These are phyloP conservation scores for Meteorus cinctellus DNA, from an alignment of 2,888 invertebrate genomes.

Conservation along the genomic window DNA sequence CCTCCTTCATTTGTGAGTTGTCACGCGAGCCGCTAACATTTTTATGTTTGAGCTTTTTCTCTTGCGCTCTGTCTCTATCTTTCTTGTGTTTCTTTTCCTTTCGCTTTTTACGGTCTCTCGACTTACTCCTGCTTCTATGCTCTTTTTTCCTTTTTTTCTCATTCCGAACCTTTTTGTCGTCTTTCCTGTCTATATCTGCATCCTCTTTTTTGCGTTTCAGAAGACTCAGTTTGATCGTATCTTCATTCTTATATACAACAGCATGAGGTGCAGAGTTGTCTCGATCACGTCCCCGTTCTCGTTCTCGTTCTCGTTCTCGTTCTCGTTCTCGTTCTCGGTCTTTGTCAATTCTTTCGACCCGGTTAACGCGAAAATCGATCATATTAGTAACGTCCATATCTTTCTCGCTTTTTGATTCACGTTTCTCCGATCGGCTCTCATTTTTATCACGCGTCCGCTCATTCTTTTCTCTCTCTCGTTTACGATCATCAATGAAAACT, in stretches of 20 bases:
- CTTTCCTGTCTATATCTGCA: conserved; percentile 63
- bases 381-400: conserved; percentile 51
- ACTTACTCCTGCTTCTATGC: conserved; percentile 67
- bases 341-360: conserved; percentile 66
- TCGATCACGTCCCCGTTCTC: conserved; percentile 29
- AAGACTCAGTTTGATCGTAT: conserved; percentile 54
- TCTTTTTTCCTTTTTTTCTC: conserved; percentile 68
- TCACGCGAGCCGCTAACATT: conserved; percentile 51
- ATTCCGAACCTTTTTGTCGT: conserved; percentile 60
- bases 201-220: conserved; percentile 60
- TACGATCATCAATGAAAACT: conserved; percentile 67
- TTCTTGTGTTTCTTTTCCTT: conserved; percentile 75
- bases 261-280: conserved; percentile 55
- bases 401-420: conserved; percentile 50
- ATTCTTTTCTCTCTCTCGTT: conserved; percentile 64
- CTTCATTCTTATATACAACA: conserved; percentile 53
- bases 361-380: conserved; percentile 56
- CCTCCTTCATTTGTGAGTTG: conserved; percentile 46
- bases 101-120: conserved; percentile 66
- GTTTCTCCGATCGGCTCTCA: conserved; percentile 57
- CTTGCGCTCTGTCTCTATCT: conserved; percentile 69
- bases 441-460: conserved; percentile 60
- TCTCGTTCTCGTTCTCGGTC: conserved; percentile 70
- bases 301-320: conserved; percentile 68
- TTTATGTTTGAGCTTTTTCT: conserved; percentile 71